phyloP scores from a whole-genome alignment of 2,797 vertebrate species.

The Atherinosoma microstoma region DNA sequence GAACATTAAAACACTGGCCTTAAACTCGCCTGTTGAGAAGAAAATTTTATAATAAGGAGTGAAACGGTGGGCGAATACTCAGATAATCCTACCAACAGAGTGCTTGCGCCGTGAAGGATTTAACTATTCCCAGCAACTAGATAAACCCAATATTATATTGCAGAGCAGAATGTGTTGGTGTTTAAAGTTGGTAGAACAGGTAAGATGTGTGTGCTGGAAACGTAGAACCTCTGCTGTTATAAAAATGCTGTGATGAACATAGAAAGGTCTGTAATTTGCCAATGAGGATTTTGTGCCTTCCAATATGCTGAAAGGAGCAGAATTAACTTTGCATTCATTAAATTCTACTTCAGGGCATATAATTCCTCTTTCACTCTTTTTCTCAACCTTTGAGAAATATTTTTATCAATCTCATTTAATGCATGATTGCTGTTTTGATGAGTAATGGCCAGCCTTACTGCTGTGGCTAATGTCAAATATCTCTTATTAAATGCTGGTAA shows the following conservation, averaged over 20 bases:
- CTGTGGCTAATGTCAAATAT: constrained; percentile 89
- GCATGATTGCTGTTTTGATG: constrained; percentile 97
- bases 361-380: constrained; percentile 89
- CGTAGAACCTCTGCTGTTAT: constrained; percentile 42
- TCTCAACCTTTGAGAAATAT: constrained; percentile 90
- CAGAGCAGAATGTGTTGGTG: constrained; percentile 40
- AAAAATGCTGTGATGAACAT: constrained; percentile 55
- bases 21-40: constrained; percentile 68
- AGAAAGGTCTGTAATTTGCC: constrained; percentile 78
- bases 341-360: constrained; percentile 87
- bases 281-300: constrained; percentile 84
- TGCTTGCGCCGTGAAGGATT: constrained; percentile 74
- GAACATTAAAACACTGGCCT: constrained; percentile 78
- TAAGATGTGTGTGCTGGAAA: constrained; percentile 30
- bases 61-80: constrained; percentile 66
- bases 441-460: constrained; percentile 89
- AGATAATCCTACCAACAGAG: constrained; percentile 80
- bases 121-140: constrained; percentile 76
- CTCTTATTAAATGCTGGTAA: constrained; percentile 79
- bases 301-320: constrained; percentile 87
- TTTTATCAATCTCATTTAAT: constrained; percentile 96
- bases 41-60: constrained; percentile 68
- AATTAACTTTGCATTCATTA: constrained; percentile 96
- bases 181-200: constrained; percentile 41
- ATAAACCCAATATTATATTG: constrained; percentile 70